These are phyloP conservation scores for Tridacna crocea DNA, from an alignment of 2,888 invertebrate genomes.

Conservation along the genomic window DNA sequence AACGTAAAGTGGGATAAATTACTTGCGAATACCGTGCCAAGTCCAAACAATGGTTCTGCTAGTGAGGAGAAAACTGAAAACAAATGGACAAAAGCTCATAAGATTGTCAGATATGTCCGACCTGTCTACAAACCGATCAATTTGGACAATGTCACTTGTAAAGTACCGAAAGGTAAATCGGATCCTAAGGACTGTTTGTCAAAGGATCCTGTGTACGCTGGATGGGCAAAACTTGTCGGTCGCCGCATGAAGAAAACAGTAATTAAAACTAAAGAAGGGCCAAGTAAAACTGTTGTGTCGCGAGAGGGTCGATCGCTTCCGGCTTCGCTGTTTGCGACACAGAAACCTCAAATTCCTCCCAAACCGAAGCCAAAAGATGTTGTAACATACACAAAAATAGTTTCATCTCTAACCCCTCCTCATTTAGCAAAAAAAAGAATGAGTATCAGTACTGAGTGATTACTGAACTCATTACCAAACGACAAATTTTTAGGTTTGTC, in stretches of 20 bases:
- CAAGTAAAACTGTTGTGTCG: slow-evolving; percentile 30
- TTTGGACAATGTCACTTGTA: slow-evolving; percentile 43
- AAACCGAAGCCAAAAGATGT: slow-evolving; percentile 11
- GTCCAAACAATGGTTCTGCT: neutral
- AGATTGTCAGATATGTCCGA: slow-evolving; percentile 32
- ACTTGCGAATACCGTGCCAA: neutral
- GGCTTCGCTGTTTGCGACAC: slow-evolving; percentile 18
- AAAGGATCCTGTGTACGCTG: slow-evolving; percentile 49
- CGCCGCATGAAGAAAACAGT: slow-evolving; percentile 35
- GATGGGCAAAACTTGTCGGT: slow-evolving; percentile 58
- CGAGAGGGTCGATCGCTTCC: slow-evolving; percentile 46
- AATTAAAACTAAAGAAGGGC: slow-evolving; percentile 12
- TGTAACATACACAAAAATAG: slow-evolving; percentile 13
- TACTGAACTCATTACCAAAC: no score
- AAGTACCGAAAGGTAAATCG: slow-evolving; percentile 51
- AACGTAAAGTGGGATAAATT: slow-evolving; percentile 15
- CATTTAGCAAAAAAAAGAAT: slow-evolving; percentile 16
- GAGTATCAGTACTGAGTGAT: slow-evolving; percentile 1
- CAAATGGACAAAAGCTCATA: slow-evolving; percentile 26
- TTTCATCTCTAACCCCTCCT: slow-evolving; percentile 11
- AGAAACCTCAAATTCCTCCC: neutral
- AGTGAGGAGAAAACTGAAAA: neutral
- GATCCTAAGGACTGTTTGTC: slow-evolving; percentile 56
- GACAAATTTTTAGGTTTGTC: no score
- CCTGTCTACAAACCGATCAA: slow-evolving; percentile 53